Percentiles rank a stretch among this genome's conserved stretches.
phyloP scores from a whole-genome alignment of 2,888 invertebrate genomes.

The Tridacna gigas region DNA sequence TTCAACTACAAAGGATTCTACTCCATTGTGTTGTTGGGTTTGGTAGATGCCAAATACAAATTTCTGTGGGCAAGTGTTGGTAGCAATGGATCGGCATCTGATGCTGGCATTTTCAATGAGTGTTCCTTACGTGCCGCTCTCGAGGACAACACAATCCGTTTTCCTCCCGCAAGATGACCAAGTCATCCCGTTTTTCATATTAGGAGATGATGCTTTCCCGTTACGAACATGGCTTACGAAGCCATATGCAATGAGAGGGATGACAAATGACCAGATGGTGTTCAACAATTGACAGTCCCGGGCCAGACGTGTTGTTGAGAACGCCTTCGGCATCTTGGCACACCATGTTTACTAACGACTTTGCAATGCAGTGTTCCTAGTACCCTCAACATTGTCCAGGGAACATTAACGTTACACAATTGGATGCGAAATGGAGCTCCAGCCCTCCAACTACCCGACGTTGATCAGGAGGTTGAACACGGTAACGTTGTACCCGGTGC shows the following conservation, averaged over 20 bases:
- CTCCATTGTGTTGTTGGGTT: too few species aligned
- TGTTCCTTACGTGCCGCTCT: neutral
- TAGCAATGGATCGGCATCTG: too few species aligned
- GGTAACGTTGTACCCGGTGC: constrained; percentile 22
- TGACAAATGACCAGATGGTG: constrained; percentile 17
- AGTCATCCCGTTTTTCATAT: neutral
- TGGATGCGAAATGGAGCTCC: constrained; percentile 16
- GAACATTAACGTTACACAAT: constrained; percentile 18
- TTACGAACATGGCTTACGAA: neutral
- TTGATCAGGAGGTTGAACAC: constrained; percentile 14
- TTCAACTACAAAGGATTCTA: too few species aligned
- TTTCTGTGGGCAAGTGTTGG: too few species aligned
- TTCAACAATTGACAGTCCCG: neutral
- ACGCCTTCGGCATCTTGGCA: neutral
- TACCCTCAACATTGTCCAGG: neutral
- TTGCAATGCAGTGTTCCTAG: neutral
- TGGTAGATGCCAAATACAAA: too few species aligned
- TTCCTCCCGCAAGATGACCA: neutral
- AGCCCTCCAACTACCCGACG: constrained; percentile 11
- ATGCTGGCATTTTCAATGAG: too few species aligned
- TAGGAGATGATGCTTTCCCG: neutral
- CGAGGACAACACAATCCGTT: neutral
- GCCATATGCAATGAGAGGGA: constrained; percentile 11
- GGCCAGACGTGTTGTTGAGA: neutral
- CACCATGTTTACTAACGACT: neutral